Percentiles rank a stretch among this genome's conserved stretches.
Conservation (phyloP, 1,140 invertebrate species). For the Leptoteleia sp. region DNA sequence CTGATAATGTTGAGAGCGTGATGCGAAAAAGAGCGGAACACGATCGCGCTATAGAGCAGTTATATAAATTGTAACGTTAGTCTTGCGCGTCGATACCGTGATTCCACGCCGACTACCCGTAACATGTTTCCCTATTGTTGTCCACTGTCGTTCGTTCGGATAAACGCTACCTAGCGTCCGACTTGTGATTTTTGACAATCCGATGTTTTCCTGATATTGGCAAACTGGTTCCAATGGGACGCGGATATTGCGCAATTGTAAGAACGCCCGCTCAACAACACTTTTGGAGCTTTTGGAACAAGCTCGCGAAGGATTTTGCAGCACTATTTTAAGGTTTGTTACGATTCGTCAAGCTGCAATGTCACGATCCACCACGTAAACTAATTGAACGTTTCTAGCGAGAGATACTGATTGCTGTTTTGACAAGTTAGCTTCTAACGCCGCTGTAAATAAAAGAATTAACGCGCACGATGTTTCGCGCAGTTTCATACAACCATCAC, state of each 20-base stretch:
- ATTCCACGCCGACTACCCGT: not conserved
- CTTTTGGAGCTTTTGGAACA: not conserved
- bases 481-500: too few species aligned
- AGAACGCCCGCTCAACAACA: too few species aligned
- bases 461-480: not conserved
- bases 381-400: not conserved
- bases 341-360: too few species aligned
- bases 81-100: not conserved
- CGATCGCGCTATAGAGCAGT: constrained; percentile 15
- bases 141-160: constrained; percentile 6
- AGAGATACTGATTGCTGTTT: not conserved
- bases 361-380: not conserved
- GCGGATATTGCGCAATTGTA: constrained; percentile 42
- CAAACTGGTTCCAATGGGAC: constrained; percentile 12
- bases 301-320: constrained; percentile 7
- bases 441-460: not conserved
- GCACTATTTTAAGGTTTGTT: not conserved
- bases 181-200: not conserved
- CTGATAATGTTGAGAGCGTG: constrained; percentile 3
- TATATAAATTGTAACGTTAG: constrained; percentile 38
- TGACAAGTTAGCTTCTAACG: not conserved
- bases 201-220: constrained; percentile 31
- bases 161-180: not conserved
- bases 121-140: constrained; percentile 35
- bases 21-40: constrained; percentile 1